Percentiles rank a stretch among this genome's conserved stretches.
Conservation (phyloP, 1,140 invertebrate species). For the Caenorhabditis elegans region WBcel235 BX284606.5:12586501-12587000, state of each 20-base stretch:
- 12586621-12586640: background rate
- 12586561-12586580: too few species aligned
- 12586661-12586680: too few species aligned
- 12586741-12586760: background rate
- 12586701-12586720: background rate
- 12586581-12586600: background rate
- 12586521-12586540: background rate
- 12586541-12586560: too few species aligned
- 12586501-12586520: background rate
- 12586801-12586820: background rate
- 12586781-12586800: background rate
- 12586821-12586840: background rate
- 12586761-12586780: background rate
- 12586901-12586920: background rate
- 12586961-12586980: background rate
- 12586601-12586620: background rate
- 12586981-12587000: background rate
- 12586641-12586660: too few species aligned
- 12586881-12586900: background rate
- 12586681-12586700: background rate
- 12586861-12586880: background rate
- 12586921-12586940: background rate
- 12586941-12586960: background rate
- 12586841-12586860: conserved; percentile 25
- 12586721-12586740: background rate